Evolutionary conservation across 2,113 vertebrate genomes (phyloP), one percentile per base, ranked within the genome.

Genomic region (Campylomormyrus tamandua): DNA sequence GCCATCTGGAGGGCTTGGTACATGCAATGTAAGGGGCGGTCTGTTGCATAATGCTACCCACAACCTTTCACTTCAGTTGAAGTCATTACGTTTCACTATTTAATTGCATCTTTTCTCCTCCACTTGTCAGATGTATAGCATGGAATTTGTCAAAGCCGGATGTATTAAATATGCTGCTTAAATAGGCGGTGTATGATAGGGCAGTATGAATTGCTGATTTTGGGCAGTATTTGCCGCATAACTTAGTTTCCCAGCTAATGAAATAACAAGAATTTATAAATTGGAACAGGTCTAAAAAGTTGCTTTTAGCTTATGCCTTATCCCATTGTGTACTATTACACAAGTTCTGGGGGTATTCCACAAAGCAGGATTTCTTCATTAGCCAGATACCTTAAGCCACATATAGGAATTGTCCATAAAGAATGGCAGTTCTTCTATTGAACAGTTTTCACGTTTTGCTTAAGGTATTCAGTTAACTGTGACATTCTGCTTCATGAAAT

Each of bases 1-100:
- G 98, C 98, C 93, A 99, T 99, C 95, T 99, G 98, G 98, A 97
- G 98, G 94, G 98, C 98, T 4, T 99, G 98, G 98, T 99, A 99
- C 91, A 99, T 99, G 94, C 98, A 99, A 90, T 99, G 98, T 99
- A 95, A 98, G 98, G 94, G 11, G 7, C 46, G 2, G 77, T 0
- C 5, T 66, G 35, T 17, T 50, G 3, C 3, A 21, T 31, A 39
- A 39, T 70, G 49, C 27, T 52, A 42, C 50, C 74, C 74, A 46
- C 17, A 53, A 56, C 83, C 9, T 80, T 62, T 42, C 19, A 88
- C 17, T 35, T 39, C 1, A 80, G 31, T 13, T n/a, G 31, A 35
- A 17, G 74, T 39, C 70, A 77, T 77, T 80, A 77, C 1, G 5
- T 42, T 77, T 77, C 11, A 39, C 35, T 19, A 80, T 35, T 80